Evolutionary conservation across 30 jellyfish, hydroid and myxozoan genomes (phyloP), one percentile per base, ranked within the genome.

Genomic region (Clytia hemisphaerica): DNA sequence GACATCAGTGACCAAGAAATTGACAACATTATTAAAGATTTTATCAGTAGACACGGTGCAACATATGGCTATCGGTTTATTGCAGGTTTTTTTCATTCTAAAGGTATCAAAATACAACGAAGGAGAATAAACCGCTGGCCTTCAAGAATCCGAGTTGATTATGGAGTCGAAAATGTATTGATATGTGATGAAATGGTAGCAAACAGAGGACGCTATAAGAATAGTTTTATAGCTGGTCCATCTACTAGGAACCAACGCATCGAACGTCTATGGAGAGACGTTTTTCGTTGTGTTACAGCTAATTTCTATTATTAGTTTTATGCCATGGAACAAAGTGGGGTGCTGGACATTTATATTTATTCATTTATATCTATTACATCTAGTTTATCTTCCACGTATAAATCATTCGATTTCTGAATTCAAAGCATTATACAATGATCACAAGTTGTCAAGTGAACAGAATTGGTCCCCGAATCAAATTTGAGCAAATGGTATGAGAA

Each of bases 61-160:
- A n/a, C n/a, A n/a, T n/a, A n/a, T n/a, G n/a, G n/a, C n/a, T n/a
- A n/a, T n/a, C n/a, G n/a, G n/a, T n/a, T n/a, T n/a, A n/a, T n/a
- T n/a, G n/a, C n/a, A n/a, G n/a, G n/a, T n/a, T n/a, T n/a, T n/a
- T n/a, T n/a, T n/a, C n/a, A n/a, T n/a, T n/a, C n/a, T n/a, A n/a
- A n/a, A n/a, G n/a, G n/a, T n/a, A n/a, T n/a, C n/a, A n/a, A n/a
- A n/a, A n/a, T n/a, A n/a, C n/a, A n/a, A n/a, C n/a, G n/a, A n/a
- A n/a, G n/a, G n/a, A n/a, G n/a, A n/a, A n/a, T n/a, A n/a, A n/a
- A n/a, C n/a, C n/a, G n/a, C n/a, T n/a, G n/a, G n/a, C n/a, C n/a
- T n/a, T n/a, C n/a, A n/a, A n/a, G 91, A 25, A 77, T 77, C 31
- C 67, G 81, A 10, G 88, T 75, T 15, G 91, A 64, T 34, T 35